phyloP scores from a whole-genome alignment of 2,113 vertebrate genomes.

The Setophaga petechia region DNA sequence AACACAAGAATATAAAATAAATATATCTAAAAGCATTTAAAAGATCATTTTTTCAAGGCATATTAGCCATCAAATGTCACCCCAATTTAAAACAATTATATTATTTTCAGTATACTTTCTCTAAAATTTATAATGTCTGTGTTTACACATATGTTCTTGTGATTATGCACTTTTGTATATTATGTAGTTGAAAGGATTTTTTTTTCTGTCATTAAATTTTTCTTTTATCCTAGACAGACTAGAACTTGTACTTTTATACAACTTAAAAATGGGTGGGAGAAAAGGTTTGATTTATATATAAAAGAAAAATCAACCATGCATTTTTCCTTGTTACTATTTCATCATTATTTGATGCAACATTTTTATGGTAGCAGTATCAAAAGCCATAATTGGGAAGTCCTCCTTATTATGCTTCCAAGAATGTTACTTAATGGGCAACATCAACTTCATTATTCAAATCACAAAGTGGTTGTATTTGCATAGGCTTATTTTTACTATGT shows the following conservation, averaged over 20 bases:
- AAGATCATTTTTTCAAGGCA: neutral
- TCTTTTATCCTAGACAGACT: neutral
- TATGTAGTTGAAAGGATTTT: neutral
- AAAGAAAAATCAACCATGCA: neutral
- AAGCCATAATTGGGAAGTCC: neutral
- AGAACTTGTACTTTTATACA: neutral
- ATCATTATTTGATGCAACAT: neutral
- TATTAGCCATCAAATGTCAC: neutral
- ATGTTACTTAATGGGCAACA: conserved; percentile 1
- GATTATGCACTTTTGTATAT: neutral
- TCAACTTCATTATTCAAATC: conserved; percentile 14
- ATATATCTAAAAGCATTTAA: neutral
- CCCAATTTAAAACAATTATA: neutral
- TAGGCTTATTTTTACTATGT: neutral
- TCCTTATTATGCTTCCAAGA: neutral
- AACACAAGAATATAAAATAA: neutral
- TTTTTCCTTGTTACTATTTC: neutral
- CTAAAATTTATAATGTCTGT: neutral
- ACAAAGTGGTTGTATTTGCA: neutral
- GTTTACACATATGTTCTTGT: neutral
- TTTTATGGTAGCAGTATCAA: neutral
- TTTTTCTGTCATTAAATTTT: neutral
- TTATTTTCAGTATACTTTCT: neutral
- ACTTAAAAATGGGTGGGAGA: neutral
- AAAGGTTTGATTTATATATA: neutral